Evolutionary conservation across 2,113 vertebrate genomes (phyloP).

Genomic region (Phoxinus phoxinus): DNA sequence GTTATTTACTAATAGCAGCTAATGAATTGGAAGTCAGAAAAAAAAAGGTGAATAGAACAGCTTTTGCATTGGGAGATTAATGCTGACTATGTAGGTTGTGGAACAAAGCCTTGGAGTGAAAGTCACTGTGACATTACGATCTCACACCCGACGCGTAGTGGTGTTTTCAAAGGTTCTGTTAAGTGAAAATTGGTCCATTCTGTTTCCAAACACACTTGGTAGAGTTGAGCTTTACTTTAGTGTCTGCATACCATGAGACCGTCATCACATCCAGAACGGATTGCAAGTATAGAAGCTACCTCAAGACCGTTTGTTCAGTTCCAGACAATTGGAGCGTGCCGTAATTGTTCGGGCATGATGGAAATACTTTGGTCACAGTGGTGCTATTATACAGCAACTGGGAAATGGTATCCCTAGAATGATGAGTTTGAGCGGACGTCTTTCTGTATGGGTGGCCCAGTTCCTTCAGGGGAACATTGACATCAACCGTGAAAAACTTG

Average conservation of each 20-base stretch:
- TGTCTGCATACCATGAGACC: neutral
- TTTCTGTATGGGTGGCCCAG: constrained; percentile 53
- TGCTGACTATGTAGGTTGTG: neutral
- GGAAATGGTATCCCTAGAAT: constrained; percentile 40
- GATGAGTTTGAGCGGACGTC: constrained; percentile 40
- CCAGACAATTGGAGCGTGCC: constrained; percentile 14
- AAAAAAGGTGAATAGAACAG: neutral
- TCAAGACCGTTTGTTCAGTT: constrained; percentile 30
- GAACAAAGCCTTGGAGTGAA: neutral
- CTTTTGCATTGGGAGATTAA: neutral
- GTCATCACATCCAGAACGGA: neutral
- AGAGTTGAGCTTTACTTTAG: neutral
- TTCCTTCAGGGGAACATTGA: constrained; percentile 35
- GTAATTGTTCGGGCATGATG: constrained; percentile 55
- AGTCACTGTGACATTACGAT: neutral
- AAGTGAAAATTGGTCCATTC: neutral
- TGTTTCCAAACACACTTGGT: neutral
- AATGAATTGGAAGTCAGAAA: too few species aligned
- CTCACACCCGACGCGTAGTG: too few species aligned
- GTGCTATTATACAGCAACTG: constrained; percentile 42
- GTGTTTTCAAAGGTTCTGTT: neutral
- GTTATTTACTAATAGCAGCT: too few species aligned
- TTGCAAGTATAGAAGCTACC: neutral
- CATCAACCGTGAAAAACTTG: constrained; percentile 21
- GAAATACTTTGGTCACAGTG: constrained; percentile 45